A percentile compares a stretch with the other conserved stretches of the same genome.
Conservation (phyloP, 37 sponge, comb jelly and placozoan species). For the Lycopodina hypogea region DNA sequence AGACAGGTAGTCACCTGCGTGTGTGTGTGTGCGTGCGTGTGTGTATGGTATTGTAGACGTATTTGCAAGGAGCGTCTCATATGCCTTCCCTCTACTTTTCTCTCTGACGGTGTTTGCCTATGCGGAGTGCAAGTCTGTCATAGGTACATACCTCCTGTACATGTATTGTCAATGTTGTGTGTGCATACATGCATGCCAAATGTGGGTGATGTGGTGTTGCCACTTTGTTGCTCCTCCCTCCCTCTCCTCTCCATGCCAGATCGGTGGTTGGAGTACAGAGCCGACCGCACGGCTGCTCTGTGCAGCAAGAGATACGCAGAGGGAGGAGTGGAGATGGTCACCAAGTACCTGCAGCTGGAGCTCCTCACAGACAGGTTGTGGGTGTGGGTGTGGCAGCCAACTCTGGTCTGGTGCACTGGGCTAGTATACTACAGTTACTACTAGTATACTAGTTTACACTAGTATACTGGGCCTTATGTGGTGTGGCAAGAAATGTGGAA, state of each 20-base stretch:
- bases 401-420: no score
- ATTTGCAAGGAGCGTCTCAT: neutral
- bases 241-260: no score
- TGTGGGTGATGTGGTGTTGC: no score
- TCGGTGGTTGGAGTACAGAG: slow-evolving; percentile 63
- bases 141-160: neutral
- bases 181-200: no score
- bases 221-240: neutral
- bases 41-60: neutral
- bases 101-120: slow-evolving; percentile 8
- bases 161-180: no score
- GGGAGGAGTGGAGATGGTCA: slow-evolving; percentile 52
- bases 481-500: no score
- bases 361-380: neutral
- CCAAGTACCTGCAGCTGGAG: slow-evolving; percentile 35
- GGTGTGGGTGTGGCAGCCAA: no score
- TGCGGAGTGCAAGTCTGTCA: neutral
- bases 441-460: no score
- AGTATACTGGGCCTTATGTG: no score
- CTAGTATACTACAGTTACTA: no score
- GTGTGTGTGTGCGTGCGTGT: neutral
- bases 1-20: neutral
- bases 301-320: slow-evolving; percentile 40
- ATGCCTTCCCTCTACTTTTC: slow-evolving; percentile 36
- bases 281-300: slow-evolving; percentile 51